phyloP scores from a whole-genome alignment of 2,888 invertebrate species.

The Syritta pipiens region DNA sequence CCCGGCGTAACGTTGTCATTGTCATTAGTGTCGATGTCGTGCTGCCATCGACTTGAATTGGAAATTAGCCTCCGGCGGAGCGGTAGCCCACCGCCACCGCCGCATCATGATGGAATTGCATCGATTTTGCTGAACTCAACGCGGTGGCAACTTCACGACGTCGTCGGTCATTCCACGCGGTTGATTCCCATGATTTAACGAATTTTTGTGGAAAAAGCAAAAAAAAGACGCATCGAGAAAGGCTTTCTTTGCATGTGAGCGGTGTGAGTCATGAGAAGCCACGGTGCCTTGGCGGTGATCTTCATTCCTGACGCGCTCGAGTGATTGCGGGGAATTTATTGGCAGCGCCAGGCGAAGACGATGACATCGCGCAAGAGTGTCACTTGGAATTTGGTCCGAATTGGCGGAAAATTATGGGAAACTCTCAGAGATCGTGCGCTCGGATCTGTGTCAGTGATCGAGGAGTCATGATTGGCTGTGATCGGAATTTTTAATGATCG shows the following conservation, averaged over 20 bases:
- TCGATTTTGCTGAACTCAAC: constrained; percentile 54
- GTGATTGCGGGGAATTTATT: constrained; percentile 12
- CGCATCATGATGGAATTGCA: constrained; percentile 24
- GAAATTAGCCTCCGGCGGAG: constrained; percentile 52
- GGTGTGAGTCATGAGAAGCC: constrained; percentile 32
- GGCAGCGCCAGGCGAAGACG: too few species aligned
- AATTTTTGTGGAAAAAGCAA: constrained; percentile 18
- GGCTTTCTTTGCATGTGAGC: constrained; percentile 45
- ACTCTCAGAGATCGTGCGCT: constrained; percentile 1
- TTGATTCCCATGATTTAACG: constrained; percentile 54
- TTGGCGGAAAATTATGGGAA: constrained; percentile 46
- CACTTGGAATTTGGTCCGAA: constrained; percentile 38
- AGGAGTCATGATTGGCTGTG: background rate
- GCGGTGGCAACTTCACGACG: constrained; percentile 32
- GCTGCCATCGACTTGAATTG: constrained; percentile 56
- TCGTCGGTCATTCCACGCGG: constrained; percentile 2
- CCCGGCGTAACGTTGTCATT: constrained; percentile 44
- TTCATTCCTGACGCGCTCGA: background rate
- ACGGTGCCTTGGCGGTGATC: background rate
- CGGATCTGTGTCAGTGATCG: too few species aligned
- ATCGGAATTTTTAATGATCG: background rate
- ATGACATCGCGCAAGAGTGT: constrained; percentile 21
- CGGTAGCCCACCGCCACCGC: constrained; percentile 27
- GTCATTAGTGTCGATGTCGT: constrained; percentile 66
- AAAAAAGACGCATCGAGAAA: background rate